Percentiles rank a stretch among this genome's conserved stretches.
phyloP scores from a whole-genome alignment of 2,113 vertebrate species.

The Engraulis encrasicolus region DNA sequence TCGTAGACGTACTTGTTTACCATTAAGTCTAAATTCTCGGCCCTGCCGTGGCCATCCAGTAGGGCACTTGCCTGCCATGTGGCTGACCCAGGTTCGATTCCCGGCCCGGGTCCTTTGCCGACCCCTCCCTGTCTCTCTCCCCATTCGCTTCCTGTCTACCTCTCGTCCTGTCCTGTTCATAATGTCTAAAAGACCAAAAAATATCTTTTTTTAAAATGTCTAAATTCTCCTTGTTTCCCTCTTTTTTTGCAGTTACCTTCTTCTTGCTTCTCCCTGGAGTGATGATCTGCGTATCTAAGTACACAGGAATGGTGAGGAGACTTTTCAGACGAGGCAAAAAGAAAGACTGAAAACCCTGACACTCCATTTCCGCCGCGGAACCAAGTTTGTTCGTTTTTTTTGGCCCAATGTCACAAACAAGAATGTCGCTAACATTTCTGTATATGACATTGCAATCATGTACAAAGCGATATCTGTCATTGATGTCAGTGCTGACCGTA shows the following conservation, averaged over 20 bases:
- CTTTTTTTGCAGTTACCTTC: conserved; percentile 2
- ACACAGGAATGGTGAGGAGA: neutral
- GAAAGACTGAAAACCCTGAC: neutral
- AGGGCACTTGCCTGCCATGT: no score
- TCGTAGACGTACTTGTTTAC: no score
- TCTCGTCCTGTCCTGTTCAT: no score
- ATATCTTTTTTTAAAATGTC: neutral
- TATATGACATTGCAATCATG: neutral
- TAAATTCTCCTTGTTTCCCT: neutral
- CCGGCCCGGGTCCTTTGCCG: no score
- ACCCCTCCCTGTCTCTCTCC: no score
- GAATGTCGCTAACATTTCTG: neutral
- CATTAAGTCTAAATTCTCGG: no score
- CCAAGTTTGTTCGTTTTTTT: neutral
- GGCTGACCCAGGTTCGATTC: no score
- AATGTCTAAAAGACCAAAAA: neutral
- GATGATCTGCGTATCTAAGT: neutral
- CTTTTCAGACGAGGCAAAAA: conserved; percentile 11
- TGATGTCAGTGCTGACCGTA: neutral
- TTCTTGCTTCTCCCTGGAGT: neutral
- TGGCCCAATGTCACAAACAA: neutral
- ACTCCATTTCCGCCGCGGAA: neutral
- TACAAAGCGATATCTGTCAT: neutral
- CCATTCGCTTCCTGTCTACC: no score
- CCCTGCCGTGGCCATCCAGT: no score